Evolutionary conservation across 2,888 invertebrate species (phyloP).

Genomic region (Strigamia transsilvanica): DNA sequence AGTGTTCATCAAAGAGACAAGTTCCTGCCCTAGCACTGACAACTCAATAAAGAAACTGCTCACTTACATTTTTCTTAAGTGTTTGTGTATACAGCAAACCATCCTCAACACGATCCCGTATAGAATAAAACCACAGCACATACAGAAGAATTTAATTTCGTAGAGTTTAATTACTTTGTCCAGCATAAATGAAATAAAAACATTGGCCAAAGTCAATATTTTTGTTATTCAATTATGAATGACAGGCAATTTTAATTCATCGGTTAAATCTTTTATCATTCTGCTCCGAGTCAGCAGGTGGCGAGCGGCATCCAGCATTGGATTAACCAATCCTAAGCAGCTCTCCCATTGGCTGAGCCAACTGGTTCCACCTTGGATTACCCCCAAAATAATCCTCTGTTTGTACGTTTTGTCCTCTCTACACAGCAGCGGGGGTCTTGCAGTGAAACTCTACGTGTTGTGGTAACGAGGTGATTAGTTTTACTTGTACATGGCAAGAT

Average conservation of each 20-base stretch:
- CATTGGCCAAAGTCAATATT: conserved; percentile 26
- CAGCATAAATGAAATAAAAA: background rate
- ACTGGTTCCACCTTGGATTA: conserved; percentile 48
- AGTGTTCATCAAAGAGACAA: conserved; percentile 40
- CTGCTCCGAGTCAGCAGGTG: conserved; percentile 20
- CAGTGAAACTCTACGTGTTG: conserved; percentile 7
- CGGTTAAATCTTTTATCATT: conserved; percentile 38
- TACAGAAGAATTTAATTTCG: background rate
- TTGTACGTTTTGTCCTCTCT: conserved; percentile 32
- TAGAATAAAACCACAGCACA: too few species aligned
- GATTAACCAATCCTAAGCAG: conserved; percentile 49
- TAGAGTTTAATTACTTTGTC: background rate
- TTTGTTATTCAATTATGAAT: conserved; percentile 49
- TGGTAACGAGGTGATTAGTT: conserved; percentile 39
- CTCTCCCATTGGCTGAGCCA: conserved; percentile 45
- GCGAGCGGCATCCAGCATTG: conserved; percentile 33
- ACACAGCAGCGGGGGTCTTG: conserved; percentile 15
- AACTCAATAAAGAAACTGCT: conserved; percentile 7
- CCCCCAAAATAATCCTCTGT: conserved; percentile 43
- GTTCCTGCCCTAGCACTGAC: background rate
- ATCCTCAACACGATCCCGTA: too few species aligned
- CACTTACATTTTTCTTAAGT: conserved; percentile 9
- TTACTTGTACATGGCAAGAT: conserved; percentile 49
- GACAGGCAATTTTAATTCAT: conserved; percentile 43
- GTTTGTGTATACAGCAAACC: too few species aligned